phyloP scores from a whole-genome alignment of 2,888 invertebrate genomes.

The Drosophila formosana region DNA sequence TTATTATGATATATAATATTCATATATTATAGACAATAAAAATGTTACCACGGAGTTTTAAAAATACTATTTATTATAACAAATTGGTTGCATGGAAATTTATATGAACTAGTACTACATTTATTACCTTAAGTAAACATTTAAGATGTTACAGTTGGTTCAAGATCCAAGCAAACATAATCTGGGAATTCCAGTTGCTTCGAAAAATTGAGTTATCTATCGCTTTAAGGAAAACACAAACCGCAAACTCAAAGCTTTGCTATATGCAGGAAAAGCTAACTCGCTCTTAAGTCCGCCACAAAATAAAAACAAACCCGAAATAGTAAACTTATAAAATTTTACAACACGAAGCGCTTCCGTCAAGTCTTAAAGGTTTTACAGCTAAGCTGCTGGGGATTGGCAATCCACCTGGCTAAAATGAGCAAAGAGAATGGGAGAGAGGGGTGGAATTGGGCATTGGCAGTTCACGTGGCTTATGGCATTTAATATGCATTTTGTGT shows the following conservation, averaged over 20 bases:
- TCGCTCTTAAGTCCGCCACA: constrained; percentile 44
- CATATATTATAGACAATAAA: too few relatives aligned
- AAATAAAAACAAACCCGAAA: constrained; percentile 59
- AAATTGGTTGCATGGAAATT: too few relatives aligned
- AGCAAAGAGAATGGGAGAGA: constrained; percentile 4
- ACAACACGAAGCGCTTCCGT: constrained; percentile 70
- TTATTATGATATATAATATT: too few relatives aligned
- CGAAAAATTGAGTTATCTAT: neutral
- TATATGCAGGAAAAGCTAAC: constrained; percentile 2
- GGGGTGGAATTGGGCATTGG: constrained; percentile 36
- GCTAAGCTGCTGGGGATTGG: constrained; percentile 70
- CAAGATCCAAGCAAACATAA: too few relatives aligned
- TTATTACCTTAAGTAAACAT: too few relatives aligned
- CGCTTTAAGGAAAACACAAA: constrained; percentile 15
- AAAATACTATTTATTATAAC: too few relatives aligned
- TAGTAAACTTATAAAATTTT: constrained; percentile 75
- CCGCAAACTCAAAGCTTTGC: neutral
- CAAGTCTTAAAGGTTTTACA: constrained; percentile 76
- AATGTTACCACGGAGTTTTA: too few relatives aligned
- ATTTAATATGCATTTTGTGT: constrained; percentile 84
- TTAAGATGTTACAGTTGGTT: too few relatives aligned
- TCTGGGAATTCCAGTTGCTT: constrained; percentile 4
- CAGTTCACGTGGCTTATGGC: constrained; percentile 77
- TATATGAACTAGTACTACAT: too few relatives aligned
- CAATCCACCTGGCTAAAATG: constrained; percentile 49